Evolutionary conservation across 2,113 vertebrate genomes (phyloP), one percentile per base, ranked within the genome.

Genomic region (Melanostigma gelatinosum): DNA sequence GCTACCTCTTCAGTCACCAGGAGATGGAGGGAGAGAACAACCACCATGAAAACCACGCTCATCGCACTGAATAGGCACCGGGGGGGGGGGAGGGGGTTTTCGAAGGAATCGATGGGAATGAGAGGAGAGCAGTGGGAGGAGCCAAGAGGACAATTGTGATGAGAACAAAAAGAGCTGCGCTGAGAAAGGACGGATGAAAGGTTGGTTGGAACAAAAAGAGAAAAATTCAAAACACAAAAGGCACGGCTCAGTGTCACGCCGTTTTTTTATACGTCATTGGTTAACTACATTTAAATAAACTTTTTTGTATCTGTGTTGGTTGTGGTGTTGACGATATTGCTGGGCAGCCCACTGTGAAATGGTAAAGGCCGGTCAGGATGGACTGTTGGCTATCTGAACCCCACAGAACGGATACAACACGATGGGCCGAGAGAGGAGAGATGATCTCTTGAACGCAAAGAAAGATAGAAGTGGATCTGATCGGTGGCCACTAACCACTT

Each of bases 1-100:
- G 86, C 75, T 94, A 93, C 79, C 94, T 96, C 72, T 96, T 94
- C 42, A 96, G 93, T 77, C 95, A 94, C 90, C 89, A 93, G 89
- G 95, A 95, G 85, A 89, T 62, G 0, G 95, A 96, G 54, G 87
- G 89, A 6, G 95, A 96, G 87, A 86, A 85, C 80, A 87, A 52
- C 82, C 91, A 87, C 75, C 75, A 86, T 2, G 91, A 92, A 20
- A 93, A 66, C 69, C 90, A 84, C 79, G 88, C 77, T 13, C 84
- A 70, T 50, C 93, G 90, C 87, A 95, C 72, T 46, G 93, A 95
- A 67, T 92, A 93, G 70, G 42, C 62, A 61, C 57, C 2, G n/a
- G n/a, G 50, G 32, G 32, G 32, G 29, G 3, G 32, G 32, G 32
- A 4, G 32, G n/a, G n/a, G n/a, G n/a, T n/a, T n/a, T 29, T 4